Evolutionary conservation across 2,113 vertebrate species (phyloP).

Genomic region (Xiphophorus maculatus): DNA sequence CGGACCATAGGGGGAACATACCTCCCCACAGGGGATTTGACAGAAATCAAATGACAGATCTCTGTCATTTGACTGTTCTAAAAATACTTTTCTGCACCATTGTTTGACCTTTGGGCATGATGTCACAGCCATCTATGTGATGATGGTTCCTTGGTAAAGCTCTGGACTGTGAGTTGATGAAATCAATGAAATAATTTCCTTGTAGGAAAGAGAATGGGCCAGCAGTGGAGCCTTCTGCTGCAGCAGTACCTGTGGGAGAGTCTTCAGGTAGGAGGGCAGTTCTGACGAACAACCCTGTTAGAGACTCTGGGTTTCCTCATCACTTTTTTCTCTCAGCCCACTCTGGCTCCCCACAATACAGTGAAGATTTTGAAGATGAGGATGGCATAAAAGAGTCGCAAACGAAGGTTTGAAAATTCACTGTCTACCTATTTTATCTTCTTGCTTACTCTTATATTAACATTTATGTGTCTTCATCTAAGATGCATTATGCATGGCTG

Average conservation of each 20-base stretch:
- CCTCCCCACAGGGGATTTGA: too few relatives aligned
- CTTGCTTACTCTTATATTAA: too few relatives aligned
- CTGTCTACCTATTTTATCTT: neutral
- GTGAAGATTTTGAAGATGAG: constrained; percentile 91
- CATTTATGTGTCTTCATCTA: too few relatives aligned
- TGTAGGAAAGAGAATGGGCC: constrained; percentile 53
- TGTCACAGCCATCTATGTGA: too few relatives aligned
- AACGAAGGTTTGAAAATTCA: constrained; percentile 57
- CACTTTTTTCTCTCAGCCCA: neutral
- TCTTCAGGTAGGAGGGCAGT: constrained; percentile 42
- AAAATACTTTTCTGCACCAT: too few relatives aligned
- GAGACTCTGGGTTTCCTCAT: neutral
- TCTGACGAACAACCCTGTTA: neutral
- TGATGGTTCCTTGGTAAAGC: neutral
- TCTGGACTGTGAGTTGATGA: neutral
- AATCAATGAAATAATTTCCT: constrained; percentile 4
- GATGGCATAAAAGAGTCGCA: constrained; percentile 51
- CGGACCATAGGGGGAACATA: too few relatives aligned
- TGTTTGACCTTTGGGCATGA: too few relatives aligned
- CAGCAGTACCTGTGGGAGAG: constrained; percentile 5
- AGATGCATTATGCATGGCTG: too few relatives aligned
- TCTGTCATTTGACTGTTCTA: too few relatives aligned
- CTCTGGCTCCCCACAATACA: constrained; percentile 81
- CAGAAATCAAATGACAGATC: too few relatives aligned
- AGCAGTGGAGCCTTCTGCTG: constrained; percentile 7